Evolutionary conservation across 2,797 vertebrate genomes (phyloP).

Genomic region (Eospalax fontanierii): DNA sequence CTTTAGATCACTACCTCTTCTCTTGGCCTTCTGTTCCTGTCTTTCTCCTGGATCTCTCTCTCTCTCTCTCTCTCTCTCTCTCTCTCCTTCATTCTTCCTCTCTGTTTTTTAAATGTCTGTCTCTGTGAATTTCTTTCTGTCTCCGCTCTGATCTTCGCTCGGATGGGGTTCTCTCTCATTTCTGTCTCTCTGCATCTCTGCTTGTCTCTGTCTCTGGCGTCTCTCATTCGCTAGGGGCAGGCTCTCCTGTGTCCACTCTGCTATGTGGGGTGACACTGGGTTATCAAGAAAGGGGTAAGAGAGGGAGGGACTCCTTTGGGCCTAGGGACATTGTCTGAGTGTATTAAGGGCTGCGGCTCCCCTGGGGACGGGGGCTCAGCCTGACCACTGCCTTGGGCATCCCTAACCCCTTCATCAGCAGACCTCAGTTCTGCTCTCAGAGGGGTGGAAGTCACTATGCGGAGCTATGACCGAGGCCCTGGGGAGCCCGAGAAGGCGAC

Average conservation of each 20-base stretch:
- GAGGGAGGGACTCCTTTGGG: not conserved
- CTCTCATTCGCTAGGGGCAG: not conserved
- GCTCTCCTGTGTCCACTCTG: rapidly evolving
- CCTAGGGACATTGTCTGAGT: not conserved
- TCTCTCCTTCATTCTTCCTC: not conserved
- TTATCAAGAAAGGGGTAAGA: not conserved
- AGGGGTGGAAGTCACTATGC: not conserved
- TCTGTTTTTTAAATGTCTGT: too few species aligned
- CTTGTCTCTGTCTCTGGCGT: not conserved
- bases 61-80: not conserved
- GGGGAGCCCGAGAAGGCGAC: not conserved
- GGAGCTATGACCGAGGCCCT: not conserved
- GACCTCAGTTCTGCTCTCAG: not conserved
- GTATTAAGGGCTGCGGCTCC: not conserved
- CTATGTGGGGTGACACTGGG: not conserved
- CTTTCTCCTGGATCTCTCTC: rapidly evolving
- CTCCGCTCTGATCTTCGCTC: not conserved
- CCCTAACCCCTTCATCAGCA: not conserved
- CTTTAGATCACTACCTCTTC: not conserved
- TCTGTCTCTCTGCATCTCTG: not conserved
- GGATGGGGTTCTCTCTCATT: not conserved
- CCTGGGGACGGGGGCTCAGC: not conserved
- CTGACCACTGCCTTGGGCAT: rapidly evolving
- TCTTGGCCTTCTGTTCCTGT: too few species aligned
- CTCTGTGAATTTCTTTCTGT: not conserved